Base-by-base conservation (phyloP, 2,113 vertebrate genomes). In the Piprites chloris region DNA sequence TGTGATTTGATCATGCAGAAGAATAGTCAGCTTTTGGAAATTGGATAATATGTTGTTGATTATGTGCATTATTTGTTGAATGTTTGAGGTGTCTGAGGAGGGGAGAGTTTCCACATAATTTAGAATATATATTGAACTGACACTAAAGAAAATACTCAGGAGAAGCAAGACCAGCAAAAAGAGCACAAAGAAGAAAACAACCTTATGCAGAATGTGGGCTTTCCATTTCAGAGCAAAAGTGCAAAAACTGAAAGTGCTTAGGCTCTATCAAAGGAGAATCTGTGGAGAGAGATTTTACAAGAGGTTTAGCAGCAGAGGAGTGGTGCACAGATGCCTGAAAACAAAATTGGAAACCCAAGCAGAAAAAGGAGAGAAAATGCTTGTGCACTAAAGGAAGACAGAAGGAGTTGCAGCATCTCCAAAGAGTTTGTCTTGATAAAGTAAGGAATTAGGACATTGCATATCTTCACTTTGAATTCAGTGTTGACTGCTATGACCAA, bases 1-100 rank as follows among this genome's bases (percentile, higher is more conserved):
- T 95, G 94, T 95, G 94, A 81, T 86, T 71, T 93, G 86, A 83
- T 81, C 78, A 88, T 83, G 92, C 94, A 93, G 79, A 93, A 95
- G 65, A 89, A 77, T 14, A 68, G 83, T 50, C 50, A 59, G 83
- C 92, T 89, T 93, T 85, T 90, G 68, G 79, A 83, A 78, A 15
- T 9, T 81, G 68, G 14, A 74, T 79, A 55, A 44, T 71, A 71
- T 11, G 47, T 44, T 90, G 88, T 86, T 95, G 92, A 77, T 86
- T 90, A 84, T 56, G 30, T 59, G 20, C 22, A 52, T 1, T 4
- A 74, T 92, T 62, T 74, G 39, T 77, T 3, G 17, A 77, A 83
- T 44, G 5, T 67, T 83, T 76, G 71, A 90, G 37, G 49, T 73
- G 50, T 66, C 44, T 4, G 3, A 18, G 30, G 69, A 68, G 18